These are phyloP conservation scores for Kryptopterus vitreolus DNA, from an alignment of 2,797 vertebrate species.

Conservation along the genomic window DNA sequence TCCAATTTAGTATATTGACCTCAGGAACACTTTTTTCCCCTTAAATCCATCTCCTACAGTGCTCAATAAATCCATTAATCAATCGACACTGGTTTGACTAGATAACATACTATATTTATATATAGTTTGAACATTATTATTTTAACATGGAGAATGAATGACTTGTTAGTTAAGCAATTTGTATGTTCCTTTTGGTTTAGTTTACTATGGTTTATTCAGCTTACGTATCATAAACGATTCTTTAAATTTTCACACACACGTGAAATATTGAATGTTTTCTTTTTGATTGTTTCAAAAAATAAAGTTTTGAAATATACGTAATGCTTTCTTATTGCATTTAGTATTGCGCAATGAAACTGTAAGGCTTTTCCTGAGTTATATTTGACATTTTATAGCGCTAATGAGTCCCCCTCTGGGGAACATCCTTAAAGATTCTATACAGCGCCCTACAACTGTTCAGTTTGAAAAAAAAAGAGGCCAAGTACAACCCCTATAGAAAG, in stretches of 20 bases:
- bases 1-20: constrained; percentile 29
- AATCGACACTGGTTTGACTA: too few relatives aligned
- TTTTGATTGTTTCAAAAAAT: not conserved
- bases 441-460: not conserved
- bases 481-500: not conserved
- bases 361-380: not conserved
- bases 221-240: not conserved
- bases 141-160: not conserved
- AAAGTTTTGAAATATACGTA: not conserved
- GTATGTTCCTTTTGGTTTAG: not conserved
- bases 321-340: not conserved
- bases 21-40: constrained; percentile 15
- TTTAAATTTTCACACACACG: not conserved
- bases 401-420: not conserved
- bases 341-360: too few relatives aligned
- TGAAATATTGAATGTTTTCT: not conserved
- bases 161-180: not conserved
- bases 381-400: not conserved
- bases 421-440: not conserved
- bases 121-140: too few relatives aligned
- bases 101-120: too few relatives aligned
- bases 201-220: not conserved
- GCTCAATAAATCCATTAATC: too few relatives aligned
- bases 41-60: not conserved
- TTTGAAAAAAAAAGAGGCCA: too few relatives aligned